A percentile compares a stretch with the other conserved stretches of the same genome.
phyloP scores from a whole-genome alignment of 2,113 vertebrate genomes.

The Cynopterus brachyotis region DNA sequence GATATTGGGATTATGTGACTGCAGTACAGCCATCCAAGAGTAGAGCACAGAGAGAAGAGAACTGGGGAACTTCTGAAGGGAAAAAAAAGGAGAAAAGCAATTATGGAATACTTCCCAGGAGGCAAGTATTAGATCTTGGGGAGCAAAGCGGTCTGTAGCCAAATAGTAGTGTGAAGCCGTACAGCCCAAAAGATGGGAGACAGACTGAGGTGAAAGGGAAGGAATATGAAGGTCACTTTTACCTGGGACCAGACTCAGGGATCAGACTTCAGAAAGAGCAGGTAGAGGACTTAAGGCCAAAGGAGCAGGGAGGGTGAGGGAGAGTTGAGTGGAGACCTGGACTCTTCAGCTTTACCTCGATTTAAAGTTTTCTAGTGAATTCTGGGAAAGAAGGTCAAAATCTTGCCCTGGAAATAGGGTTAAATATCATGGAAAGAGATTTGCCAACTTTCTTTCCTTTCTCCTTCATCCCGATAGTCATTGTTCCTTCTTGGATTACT shows the following conservation, averaged over 20 bases:
- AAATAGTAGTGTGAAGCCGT: not conserved
- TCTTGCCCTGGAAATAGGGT: not conserved
- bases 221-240: not conserved
- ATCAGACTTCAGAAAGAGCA: not conserved
- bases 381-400: not conserved
- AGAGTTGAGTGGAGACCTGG: not conserved
- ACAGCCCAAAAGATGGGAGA: not conserved
- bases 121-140: not conserved
- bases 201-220: not conserved
- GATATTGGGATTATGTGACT: too few relatives aligned
- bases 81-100: not conserved
- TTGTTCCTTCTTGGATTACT: not conserved
- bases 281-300: not conserved
- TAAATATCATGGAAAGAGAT: not conserved
- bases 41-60: not conserved
- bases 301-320: fast-evolving
- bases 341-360: not conserved
- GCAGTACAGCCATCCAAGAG: not conserved
- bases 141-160: not conserved
- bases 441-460: not conserved
- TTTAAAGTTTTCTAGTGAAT: not conserved
- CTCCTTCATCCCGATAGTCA: not conserved
- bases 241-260: not conserved
- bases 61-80: not conserved
- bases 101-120: not conserved